Evolutionary conservation across 2,113 vertebrate species (phyloP), one percentile per base, ranked within the genome.

Genomic region (Symphodus melops): DNA sequence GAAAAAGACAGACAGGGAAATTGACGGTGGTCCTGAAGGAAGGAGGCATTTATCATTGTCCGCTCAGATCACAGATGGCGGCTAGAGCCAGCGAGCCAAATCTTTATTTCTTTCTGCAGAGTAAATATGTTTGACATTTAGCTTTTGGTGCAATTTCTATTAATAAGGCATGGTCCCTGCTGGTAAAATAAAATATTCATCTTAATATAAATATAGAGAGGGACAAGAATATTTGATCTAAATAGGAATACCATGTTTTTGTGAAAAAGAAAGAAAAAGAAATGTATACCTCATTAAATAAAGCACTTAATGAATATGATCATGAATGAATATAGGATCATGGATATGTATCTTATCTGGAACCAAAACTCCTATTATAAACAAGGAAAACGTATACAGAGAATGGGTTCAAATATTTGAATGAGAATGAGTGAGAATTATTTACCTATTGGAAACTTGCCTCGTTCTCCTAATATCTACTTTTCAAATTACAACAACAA

Each of bases 21-120:
- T 63, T 60, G 75, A 80, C 28, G 75, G 53, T 56, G 77, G 56
- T 81, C 67, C 42, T 36, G 36, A 52, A 77, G 19, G 63, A 74
- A 58, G 25, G 58, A 8, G 14, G 63, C 63, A 46, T 77, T 79
- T 58, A 62, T 79, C 66, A 36, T 36, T 33, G 71, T 55, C 67
- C 23, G 39, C 59, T 51, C n/a, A 36, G 16, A 69, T 62, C 51
- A 71, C 72, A 64, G 57, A 64, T 55, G 68, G 63, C 11, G 12
- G 59, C 66, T 72, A 4, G 10, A 62, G 51, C n/a, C 57, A 25
- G 42, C 28, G 23, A 10, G 41, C 21, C 0, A 17, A 6, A 8
- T 75, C 19, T 54, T 70, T 42, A 54, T 57, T 39, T 66, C 46
- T 46, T 39, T 66, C 46, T 46, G 16, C 51, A 9, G 10, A 16